Base-by-base conservation (phyloP, 1,140 invertebrate genomes). In the Rhagoletis pomonella region DNA sequence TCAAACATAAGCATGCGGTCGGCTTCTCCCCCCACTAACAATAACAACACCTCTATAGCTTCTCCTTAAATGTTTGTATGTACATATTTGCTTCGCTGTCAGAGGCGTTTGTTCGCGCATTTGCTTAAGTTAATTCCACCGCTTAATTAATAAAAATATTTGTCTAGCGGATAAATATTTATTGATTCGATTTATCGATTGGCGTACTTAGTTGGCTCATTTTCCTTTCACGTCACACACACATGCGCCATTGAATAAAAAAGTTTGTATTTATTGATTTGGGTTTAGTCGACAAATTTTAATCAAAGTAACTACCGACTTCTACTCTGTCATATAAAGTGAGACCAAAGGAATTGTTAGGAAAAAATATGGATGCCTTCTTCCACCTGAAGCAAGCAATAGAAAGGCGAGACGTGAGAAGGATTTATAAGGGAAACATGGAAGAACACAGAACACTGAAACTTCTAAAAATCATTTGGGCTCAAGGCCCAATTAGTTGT, bases 241-340 rank as follows among this genome's bases (percentile, higher is more conserved):
- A 77, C 44, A 39, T n/a, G 55, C 17, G 7, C 17, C 29, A 17
- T 17, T 50, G 12, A 47, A 17, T 67, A 67, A 14, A 55, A 81
- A 81, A 55, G n/a, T 50, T 55, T 81, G 73, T 17, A 19, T 81
- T 81, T 81, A 81, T 81, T 81, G 73, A 81, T 81, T 81, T 81
- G 73, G n/a, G n/a, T 55, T 81, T 81, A 73, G 44, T 73, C 44
- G 42, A 47, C 67, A 73, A 73, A 73, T 73, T 73, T 73, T 73
- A 73, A 73, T 73, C 44, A 73, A 3, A 73, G 39, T n/a, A 12
- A 3, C 50, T 55, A 29, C 29, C 29, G 29, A 29, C 29, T 29
- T 29, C 29, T 29, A 29, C 29, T 29, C 29, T 29, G 29, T 29
- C 29, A 29, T 29, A 29, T 29, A 29, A 29, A 29, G 29, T 29